These are phyloP conservation scores for Pangasius macronema DNA, from an alignment of 2,797 vertebrate species.

Conservation along the genomic window DNA sequence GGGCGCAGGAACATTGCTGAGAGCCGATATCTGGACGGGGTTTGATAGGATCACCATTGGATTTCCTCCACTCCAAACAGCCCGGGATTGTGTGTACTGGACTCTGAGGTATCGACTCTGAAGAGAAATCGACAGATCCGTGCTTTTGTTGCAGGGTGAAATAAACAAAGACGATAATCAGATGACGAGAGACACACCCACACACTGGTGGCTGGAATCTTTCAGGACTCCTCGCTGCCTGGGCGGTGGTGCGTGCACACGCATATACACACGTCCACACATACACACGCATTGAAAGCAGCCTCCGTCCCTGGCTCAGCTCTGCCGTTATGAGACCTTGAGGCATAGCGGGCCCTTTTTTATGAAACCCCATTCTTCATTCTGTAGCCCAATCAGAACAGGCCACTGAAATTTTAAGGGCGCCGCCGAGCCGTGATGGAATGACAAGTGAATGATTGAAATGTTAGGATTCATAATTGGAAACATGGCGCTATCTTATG, in stretches of 20 bases:
- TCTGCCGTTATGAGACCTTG: conserved; percentile 41
- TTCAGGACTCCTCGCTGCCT: not conserved
- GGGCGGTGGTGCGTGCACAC: not conserved
- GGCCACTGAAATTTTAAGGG: conserved; percentile 49
- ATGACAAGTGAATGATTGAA: conserved; percentile 59
- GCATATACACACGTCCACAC: not conserved
- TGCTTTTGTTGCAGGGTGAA: conserved; percentile 61
- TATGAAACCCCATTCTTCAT: conserved; percentile 51
- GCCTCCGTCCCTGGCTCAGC: conserved; percentile 1
- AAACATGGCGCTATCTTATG: conserved; percentile 55
- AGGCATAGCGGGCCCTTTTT: conserved; percentile 40
- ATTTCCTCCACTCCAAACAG: conserved; percentile 67
- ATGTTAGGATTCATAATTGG: conserved; percentile 57
- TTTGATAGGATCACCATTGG: conserved; percentile 79
- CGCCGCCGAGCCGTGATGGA: conserved; percentile 47
- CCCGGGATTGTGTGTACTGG: conserved; percentile 38
- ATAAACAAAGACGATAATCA: conserved; percentile 47
- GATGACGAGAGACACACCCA: conserved; percentile 26
- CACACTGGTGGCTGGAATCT: not conserved
- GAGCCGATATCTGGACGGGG: conserved; percentile 69
- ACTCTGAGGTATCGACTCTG: conserved; percentile 68
- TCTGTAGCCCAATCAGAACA: conserved; percentile 45
- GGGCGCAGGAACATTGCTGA: conserved; percentile 69
- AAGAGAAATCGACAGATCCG: conserved; percentile 72
- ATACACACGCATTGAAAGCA: not conserved